Conservation (phyloP, 2,797 vertebrate species). For the Sebastes diaconus region DNA sequence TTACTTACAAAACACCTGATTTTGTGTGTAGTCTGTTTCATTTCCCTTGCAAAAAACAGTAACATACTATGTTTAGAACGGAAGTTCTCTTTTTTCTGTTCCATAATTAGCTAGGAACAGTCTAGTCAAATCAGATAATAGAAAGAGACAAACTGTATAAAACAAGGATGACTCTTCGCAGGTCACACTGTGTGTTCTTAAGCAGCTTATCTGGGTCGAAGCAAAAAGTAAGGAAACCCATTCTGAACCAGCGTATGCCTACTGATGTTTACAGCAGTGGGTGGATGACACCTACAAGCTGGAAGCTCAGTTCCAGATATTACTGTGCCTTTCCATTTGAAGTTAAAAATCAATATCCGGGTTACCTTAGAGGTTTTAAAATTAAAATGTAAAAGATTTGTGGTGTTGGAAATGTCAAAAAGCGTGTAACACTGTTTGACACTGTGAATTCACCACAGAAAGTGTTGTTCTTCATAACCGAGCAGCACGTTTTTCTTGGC, state of each 20-base stretch:
- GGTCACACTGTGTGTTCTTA: not conserved
- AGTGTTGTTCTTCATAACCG: not conserved
- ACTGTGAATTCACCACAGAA: not conserved
- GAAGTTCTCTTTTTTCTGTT: not conserved
- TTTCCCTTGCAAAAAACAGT: not conserved
- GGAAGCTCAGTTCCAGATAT: not conserved
- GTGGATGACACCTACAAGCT: constrained; percentile 2
- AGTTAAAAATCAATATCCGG: not conserved
- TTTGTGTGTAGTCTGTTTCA: not conserved
- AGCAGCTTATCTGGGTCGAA: not conserved
- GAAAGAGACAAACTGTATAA: not conserved
- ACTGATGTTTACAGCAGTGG: not conserved
- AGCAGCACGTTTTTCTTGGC: not conserved
- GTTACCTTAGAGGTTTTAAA: no score
- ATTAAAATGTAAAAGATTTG: not conserved
- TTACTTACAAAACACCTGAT: not conserved
- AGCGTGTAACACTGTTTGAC: no score
- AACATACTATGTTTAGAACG: not conserved
- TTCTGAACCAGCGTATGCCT: not conserved
- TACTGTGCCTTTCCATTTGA: constrained; percentile 24
- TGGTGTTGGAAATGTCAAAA: not conserved
- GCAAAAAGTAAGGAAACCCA: not conserved
- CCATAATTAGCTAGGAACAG: not conserved
- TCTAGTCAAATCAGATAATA: not conserved
- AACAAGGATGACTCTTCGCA: not conserved